These are phyloP conservation scores for Araneus ventricosus DNA, from an alignment of 1,140 invertebrate species.

Conservation along the genomic window DNA sequence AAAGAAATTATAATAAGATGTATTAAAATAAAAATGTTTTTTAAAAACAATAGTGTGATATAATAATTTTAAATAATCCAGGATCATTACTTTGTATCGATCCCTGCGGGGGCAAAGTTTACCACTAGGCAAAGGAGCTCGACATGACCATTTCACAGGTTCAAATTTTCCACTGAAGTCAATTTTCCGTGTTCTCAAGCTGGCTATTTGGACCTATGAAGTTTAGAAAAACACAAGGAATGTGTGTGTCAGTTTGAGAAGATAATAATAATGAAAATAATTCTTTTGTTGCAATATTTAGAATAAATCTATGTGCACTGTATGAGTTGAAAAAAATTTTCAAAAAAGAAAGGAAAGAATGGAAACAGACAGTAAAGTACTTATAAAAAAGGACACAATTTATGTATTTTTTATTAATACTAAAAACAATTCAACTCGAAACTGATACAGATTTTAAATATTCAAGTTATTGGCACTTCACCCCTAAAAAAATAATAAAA, in stretches of 20 bases:
- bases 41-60: no score
- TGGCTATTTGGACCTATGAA: conserved; percentile 52
- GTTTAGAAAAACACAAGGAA: neutral
- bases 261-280: neutral
- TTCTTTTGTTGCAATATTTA: neutral
- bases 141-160: conserved; percentile 83
- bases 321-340: neutral
- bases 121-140: conserved; percentile 83
- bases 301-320: neutral
- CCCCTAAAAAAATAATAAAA: no score
- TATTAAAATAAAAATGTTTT: no score
- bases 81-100: conserved; percentile 81
- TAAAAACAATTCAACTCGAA: no score
- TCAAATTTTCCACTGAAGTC: conserved; percentile 83
- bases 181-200: conserved; percentile 80
- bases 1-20: no score
- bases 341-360: neutral
- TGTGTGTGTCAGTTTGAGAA: neutral
- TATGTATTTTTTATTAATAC: no score
- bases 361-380: neutral
- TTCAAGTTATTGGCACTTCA: no score
- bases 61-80: neutral
- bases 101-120: conserved; percentile 85
- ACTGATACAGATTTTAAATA: no score
- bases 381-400: neutral